Evolutionary conservation across 2,113 vertebrate genomes (phyloP).

Genomic region (Bujurquina vittata): DNA sequence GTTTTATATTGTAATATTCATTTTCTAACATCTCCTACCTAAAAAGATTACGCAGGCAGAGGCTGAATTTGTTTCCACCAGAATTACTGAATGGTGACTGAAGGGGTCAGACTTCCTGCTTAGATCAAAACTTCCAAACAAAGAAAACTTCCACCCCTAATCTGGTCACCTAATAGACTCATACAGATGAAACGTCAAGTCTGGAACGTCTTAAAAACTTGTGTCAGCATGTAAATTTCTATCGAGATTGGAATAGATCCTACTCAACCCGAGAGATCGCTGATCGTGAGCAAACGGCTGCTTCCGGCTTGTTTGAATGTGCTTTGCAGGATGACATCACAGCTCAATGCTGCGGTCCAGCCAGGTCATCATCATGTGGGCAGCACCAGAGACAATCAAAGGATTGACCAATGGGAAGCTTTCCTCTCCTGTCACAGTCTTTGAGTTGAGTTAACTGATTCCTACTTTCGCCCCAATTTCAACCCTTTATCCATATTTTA

Average conservation of each 20-base stretch:
- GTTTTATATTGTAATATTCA: too few species aligned
- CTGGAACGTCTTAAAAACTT: background rate
- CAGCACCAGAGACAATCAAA: slow-evolving; percentile 73
- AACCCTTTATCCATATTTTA: background rate
- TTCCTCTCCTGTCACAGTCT: slow-evolving; percentile 32
- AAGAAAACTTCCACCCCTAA: background rate
- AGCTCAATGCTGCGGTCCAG: background rate
- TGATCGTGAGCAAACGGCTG: background rate
- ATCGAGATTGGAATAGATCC: too few species aligned
- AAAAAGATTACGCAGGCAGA: too few species aligned
- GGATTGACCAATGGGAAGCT: slow-evolving; percentile 10
- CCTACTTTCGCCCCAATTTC: background rate
- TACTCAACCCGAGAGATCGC: too few species aligned
- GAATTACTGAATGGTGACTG: too few species aligned
- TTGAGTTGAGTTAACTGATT: background rate
- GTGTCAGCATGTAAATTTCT: background rate
- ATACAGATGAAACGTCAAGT: background rate
- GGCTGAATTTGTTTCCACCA: too few species aligned
- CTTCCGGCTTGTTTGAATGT: background rate
- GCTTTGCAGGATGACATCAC: background rate
- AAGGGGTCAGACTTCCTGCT: background rate
- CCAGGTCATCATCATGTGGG: background rate
- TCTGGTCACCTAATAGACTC: slow-evolving; percentile 19
- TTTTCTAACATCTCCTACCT: too few species aligned
- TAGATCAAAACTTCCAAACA: background rate